phyloP scores from a whole-genome alignment of 2,888 invertebrate species.

The Andrena minutula region DNA sequence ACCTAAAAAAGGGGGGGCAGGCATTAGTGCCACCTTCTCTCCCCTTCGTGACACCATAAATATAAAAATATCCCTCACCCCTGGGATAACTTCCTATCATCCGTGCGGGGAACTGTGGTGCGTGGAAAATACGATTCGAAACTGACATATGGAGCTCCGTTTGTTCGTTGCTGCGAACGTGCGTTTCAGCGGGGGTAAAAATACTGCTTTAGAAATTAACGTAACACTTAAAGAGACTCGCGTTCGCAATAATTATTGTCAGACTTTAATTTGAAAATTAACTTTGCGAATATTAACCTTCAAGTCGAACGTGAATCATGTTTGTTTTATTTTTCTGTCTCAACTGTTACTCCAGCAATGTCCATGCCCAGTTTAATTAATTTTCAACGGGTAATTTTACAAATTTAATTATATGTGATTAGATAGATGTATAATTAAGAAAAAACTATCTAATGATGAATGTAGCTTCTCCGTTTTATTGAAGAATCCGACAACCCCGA shows the following conservation, averaged over 20 bases:
- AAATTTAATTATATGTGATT: too few species aligned
- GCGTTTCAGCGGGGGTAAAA: not conserved
- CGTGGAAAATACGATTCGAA: slow-evolving; percentile 79
- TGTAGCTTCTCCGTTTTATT: not conserved
- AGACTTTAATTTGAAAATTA: too few species aligned
- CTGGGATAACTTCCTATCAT: slow-evolving; percentile 66
- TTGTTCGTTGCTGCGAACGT: slow-evolving; percentile 21
- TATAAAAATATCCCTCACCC: slow-evolving; percentile 78
- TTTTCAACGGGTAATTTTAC: too few species aligned
- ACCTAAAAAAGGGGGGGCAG: slow-evolving; percentile 76
- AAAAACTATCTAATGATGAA: not conserved
- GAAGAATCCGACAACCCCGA: not conserved
- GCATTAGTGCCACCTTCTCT: slow-evolving; percentile 76
- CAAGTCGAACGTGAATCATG: too few species aligned
- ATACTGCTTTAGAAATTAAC: slow-evolving; percentile 4
- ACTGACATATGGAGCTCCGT: slow-evolving; percentile 77
- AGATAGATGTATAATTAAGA: too few species aligned
- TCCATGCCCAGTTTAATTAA: too few species aligned
- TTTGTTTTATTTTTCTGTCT: too few species aligned
- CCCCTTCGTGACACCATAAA: slow-evolving; percentile 72
- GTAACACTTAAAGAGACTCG: not conserved
- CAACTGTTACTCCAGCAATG: too few species aligned
- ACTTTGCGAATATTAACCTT: too few species aligned
- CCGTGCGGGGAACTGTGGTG: slow-evolving; percentile 58
- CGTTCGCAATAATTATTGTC: not conserved